A percentile compares a stretch with the other conserved stretches of the same genome.
phyloP scores from a whole-genome alignment of 2,888 invertebrate genomes.

The Saturnia pavonia region DNA sequence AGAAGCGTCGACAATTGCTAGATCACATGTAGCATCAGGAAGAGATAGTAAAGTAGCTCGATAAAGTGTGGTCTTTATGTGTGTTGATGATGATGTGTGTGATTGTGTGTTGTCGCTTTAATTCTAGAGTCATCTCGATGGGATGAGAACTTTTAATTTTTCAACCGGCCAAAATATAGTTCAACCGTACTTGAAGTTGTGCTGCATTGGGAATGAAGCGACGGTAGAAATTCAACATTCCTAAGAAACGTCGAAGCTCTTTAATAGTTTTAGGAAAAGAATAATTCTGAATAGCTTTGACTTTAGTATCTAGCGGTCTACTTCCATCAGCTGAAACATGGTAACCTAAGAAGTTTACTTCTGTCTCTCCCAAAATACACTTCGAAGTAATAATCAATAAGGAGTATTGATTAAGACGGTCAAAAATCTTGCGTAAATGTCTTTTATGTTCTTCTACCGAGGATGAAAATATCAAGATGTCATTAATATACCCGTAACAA shows the following conservation, averaged over 20 bases:
- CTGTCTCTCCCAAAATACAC: conserved; percentile 3
- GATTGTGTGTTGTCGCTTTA: no score
- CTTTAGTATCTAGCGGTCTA: conserved; percentile 20
- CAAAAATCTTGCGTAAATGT: neutral
- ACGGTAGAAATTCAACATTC: conserved; percentile 33
- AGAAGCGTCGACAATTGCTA: conserved; percentile 47
- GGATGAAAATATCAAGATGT: no score
- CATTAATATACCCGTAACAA: no score
- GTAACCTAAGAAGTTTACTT: conserved; percentile 21
- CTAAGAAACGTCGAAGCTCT: conserved; percentile 29
- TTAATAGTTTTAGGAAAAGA: conserved; percentile 27
- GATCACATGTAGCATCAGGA: conserved; percentile 33
- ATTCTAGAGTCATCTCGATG: neutral
- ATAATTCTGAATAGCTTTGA: conserved; percentile 23
- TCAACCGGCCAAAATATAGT: neutral
- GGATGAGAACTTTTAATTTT: conserved; percentile 13
- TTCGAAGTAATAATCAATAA: conserved; percentile 7
- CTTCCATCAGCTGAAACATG: conserved; percentile 20
- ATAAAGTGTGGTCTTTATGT: conserved; percentile 17
- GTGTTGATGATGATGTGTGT: conserved; percentile 14
- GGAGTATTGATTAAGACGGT: neutral
- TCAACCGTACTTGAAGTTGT: conserved; percentile 10
- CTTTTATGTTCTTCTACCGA: no score
- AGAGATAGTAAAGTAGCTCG: conserved; percentile 19
- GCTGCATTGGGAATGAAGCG: conserved; percentile 25